Evolutionary conservation across 1,140 invertebrate genomes (phyloP), one percentile per base, ranked within the genome.

Genomic region (Papilio machaon): DNA sequence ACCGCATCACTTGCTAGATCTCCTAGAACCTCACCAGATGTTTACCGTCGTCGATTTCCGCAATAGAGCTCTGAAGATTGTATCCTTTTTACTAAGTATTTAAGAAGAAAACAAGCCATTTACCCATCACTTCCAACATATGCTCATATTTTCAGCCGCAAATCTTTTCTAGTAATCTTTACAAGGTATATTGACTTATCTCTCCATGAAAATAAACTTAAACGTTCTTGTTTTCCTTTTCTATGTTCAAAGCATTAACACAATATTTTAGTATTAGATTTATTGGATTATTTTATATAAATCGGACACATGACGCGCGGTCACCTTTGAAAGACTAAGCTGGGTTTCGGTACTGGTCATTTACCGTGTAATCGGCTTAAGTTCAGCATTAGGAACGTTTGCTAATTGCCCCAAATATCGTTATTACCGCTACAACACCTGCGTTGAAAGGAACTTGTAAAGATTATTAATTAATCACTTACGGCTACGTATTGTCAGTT

Each of bases 11-110:
- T 95, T 99, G 88, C 95, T 99, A 70, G 97, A 98, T 91, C 96
- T 98, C 74, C 91, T 99, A 43, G 96, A 98, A 84, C 98, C 99
- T 0, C 91, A 97, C 46, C 95, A 96, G 82, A 95, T 96, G 46
- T 99, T 97, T 91, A 98, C 97, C 38, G 98, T 99, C 2, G 95
- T 97, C 0, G 96, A 99, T 88, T 99, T 98, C 94, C 96, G 97
- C 82, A 96, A 98, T 90, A 95, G 94, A 80, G 97, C 98, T 13
- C 88, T 99, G 2, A 96, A 97, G 75, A 96, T 99, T 88, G 97
- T 98, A 98, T 95, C 93, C 92, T 94, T 94, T 94, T 80, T 47
- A 58, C 38, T 23, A 67, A n/a, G 8, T 8, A 73, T 30, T 30
- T 0, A 30, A 30, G 23, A 30, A 2, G 38, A 43, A 43, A 43